Evolutionary conservation across 2,888 invertebrate genomes (phyloP).

Genomic region (Tetramorium bicarinatum): DNA sequence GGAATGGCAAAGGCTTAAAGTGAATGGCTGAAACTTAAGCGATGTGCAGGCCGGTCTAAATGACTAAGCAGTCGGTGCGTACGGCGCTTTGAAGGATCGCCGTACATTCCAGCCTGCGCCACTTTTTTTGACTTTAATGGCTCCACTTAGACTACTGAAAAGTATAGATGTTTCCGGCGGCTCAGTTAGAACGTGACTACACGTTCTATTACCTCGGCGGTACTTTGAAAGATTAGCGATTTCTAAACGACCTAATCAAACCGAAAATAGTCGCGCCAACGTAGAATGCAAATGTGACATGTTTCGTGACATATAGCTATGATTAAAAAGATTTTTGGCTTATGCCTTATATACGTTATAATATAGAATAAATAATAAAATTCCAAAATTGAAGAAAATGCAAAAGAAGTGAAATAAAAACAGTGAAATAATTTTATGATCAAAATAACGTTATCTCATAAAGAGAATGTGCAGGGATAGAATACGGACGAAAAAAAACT

Average conservation of each 20-base stretch:
- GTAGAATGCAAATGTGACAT: background rate
- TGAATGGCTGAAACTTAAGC: constrained; percentile 53
- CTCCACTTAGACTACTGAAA: constrained; percentile 40
- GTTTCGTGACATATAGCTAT: background rate
- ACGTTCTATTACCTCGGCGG: constrained; percentile 5
- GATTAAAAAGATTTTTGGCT: background rate
- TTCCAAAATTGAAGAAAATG: background rate
- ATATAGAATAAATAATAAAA: too few species aligned
- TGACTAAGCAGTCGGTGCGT: constrained; percentile 45
- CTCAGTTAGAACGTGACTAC: constrained; percentile 15
- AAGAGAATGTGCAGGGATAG: background rate
- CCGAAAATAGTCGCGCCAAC: background rate
- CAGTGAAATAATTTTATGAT: background rate
- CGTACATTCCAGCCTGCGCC: constrained; percentile 33
- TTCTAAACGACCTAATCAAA: constrained; percentile 19
- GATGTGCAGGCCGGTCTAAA: constrained; percentile 39
- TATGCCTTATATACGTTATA: too few species aligned
- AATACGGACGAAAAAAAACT: constrained; percentile 54
- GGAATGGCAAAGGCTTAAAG: constrained; percentile 55
- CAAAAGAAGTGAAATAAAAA: background rate
- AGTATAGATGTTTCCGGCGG: constrained; percentile 42
- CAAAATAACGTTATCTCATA: background rate
- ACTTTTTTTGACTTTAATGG: constrained; percentile 42
- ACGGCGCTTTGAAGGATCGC: constrained; percentile 22
- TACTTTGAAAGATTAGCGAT: background rate